A percentile compares a stretch with the other conserved stretches of the same genome.
Evolutionary conservation across 2,888 invertebrate genomes (phyloP).

Genomic region (Charanyca ferruginea): DNA sequence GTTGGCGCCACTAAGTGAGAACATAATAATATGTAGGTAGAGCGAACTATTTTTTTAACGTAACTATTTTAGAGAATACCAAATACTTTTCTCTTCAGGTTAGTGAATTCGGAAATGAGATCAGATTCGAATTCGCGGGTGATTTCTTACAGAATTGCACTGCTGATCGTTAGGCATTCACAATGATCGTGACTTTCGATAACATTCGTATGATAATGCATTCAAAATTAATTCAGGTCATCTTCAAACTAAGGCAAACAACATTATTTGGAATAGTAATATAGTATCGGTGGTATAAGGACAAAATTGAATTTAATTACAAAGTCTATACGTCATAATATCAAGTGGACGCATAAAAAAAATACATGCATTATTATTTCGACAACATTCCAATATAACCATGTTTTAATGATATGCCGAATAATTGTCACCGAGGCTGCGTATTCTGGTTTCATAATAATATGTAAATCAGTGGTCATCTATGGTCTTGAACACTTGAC

Average conservation of each 20-base stretch:
- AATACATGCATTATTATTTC: constrained; percentile 16
- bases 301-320: constrained; percentile 35
- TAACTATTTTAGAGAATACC: no score
- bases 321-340: constrained; percentile 28
- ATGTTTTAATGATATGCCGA: background rate
- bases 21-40: no score
- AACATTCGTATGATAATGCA: constrained; percentile 19
- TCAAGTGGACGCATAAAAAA: background rate
- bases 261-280: constrained; percentile 27
- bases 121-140: no score
- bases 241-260: constrained; percentile 24
- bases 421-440: background rate
- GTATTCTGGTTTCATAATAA: constrained; percentile 13
- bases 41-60: no score
- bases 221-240: constrained; percentile 23
- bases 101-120: no score
- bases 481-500: constrained; percentile 5
- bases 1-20: no score
- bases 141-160: no score
- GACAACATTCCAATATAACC: constrained; percentile 4
- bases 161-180: background rate
- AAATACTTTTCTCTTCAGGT: no score
- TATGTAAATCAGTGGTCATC: constrained; percentile 12
- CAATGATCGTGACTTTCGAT: constrained; percentile 29
- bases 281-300: constrained; percentile 11